Base-by-base conservation (phyloP, 2,113 vertebrate species). In the Trogon melanurus region DNA sequence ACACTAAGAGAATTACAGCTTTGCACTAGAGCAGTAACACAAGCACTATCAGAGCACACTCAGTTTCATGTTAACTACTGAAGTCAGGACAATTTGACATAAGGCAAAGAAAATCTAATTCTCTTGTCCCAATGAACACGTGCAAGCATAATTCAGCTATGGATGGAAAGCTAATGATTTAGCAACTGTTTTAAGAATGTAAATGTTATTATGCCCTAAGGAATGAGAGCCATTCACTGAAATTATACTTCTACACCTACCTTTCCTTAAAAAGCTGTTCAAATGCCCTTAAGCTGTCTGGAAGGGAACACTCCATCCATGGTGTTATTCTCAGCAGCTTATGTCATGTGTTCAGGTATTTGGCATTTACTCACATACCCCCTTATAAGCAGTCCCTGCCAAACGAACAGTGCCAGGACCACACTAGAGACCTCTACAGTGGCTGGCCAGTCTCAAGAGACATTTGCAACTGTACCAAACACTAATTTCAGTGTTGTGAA, bases 191-290 rank as follows among this genome's bases (percentile, higher is more conserved):
- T 92, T 71, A 85, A 72, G 57, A 94, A 69, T 47, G 21, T 10
- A 64, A 76, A 50, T 51, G 27, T 69, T 74, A 34, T 56, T 91
- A 53, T 3, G 9, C 9, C 30, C 50, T 19, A 16, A 89, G 50
- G n/a, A 88, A 78, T 29, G 53, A 89, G 15, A 58, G 32, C 30
- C 81, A 81, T 56, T 96, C 51, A 65, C 50, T 82, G 41, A 94
- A 95, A 92, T 10, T 41, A 48, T 66, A 86, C 34, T 86, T 97
- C 82, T 75, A 3, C 41, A 82, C 66, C 81, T 83, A 94, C 61
- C 44, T 88, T 88, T 79, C 92, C 94, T 91, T 95, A 85, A 96
- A 96, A 97, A 97, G 94, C 81, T 76, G 48, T 96, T 80, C 71
- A 82, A 94, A 92, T 81, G 76, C 65, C 80, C 69, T 87, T 48